A percentile compares a stretch with the other conserved stretches of the same genome.
These are phyloP conservation scores for Drosophila multiciliata DNA, from an alignment of 2,888 invertebrate species.

Conservation along the genomic window DNA sequence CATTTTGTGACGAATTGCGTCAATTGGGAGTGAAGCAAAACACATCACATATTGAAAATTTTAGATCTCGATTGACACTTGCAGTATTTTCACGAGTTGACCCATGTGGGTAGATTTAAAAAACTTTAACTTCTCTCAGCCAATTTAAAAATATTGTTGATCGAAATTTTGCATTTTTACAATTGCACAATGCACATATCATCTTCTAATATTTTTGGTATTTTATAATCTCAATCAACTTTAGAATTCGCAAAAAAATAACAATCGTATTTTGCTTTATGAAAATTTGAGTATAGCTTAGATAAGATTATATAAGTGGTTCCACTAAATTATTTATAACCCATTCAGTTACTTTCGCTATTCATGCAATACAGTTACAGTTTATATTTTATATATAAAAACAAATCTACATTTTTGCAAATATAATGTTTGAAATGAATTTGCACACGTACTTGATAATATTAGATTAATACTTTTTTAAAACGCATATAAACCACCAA, in stretches of 20 bases:
- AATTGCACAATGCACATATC: too few relatives aligned
- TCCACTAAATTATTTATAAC: background rate
- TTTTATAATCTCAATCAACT: too few relatives aligned
- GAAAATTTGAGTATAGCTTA: background rate
- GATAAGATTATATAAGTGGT: constrained; percentile 39
- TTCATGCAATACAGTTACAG: background rate
- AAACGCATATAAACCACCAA: background rate
- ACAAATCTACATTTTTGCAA: background rate
- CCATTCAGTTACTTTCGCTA: constrained; percentile 12
- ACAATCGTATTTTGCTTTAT: too few relatives aligned
- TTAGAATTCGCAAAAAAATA: too few relatives aligned
- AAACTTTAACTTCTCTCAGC: background rate
- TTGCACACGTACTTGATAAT: background rate
- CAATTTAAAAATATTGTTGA: too few relatives aligned
- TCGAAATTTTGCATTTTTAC: too few relatives aligned
- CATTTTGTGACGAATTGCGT: constrained; percentile 37
- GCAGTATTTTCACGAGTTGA: background rate
- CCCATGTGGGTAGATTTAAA: constrained; percentile 2
- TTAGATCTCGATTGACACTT: constrained; percentile 11
- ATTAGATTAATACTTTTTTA: background rate
- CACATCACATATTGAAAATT: constrained; percentile 1
- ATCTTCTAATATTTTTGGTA: too few relatives aligned
- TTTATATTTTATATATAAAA: background rate
- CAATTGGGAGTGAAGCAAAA: constrained; percentile 17
- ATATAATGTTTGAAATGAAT: too few relatives aligned